Conservation (phyloP, 2,888 invertebrate species). For the Polymixis flavicincta region DNA sequence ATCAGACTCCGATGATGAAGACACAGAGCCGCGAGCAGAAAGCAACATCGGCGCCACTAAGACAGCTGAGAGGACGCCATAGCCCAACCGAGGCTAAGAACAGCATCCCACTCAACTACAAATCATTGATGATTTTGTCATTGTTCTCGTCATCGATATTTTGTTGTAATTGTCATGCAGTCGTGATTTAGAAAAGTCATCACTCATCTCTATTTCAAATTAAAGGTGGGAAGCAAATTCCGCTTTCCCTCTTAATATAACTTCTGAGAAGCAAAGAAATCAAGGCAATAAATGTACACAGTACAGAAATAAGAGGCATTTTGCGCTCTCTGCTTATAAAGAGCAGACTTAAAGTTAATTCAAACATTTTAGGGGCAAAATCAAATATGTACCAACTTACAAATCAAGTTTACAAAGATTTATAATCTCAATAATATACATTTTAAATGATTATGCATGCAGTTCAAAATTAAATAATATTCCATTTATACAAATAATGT, state of each 20-base stretch:
- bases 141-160: too few relatives aligned
- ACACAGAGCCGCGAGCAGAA: too few relatives aligned
- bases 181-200: too few relatives aligned
- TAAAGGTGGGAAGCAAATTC: neutral
- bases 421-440: constrained; percentile 48
- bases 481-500: constrained; percentile 57
- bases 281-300: constrained; percentile 46
- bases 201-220: neutral
- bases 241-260: neutral
- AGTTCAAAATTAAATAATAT: constrained; percentile 43
- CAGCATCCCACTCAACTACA: too few relatives aligned
- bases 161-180: too few relatives aligned
- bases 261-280: constrained; percentile 29
- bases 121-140: too few relatives aligned
- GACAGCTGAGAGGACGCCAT: too few relatives aligned
- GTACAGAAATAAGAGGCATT: constrained; percentile 50
- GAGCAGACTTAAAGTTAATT: constrained; percentile 6
- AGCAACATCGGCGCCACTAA: too few relatives aligned
- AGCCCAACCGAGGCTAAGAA: too few relatives aligned
- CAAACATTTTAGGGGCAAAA: constrained; percentile 31
- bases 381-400: too few relatives aligned
- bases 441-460: constrained; percentile 46
- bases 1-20: too few relatives aligned
- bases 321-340: constrained; percentile 14
- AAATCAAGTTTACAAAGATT: constrained; percentile 42